Conservation (phyloP, 2,797 vertebrate genomes). For the Megaceryle alcyon region DNA sequence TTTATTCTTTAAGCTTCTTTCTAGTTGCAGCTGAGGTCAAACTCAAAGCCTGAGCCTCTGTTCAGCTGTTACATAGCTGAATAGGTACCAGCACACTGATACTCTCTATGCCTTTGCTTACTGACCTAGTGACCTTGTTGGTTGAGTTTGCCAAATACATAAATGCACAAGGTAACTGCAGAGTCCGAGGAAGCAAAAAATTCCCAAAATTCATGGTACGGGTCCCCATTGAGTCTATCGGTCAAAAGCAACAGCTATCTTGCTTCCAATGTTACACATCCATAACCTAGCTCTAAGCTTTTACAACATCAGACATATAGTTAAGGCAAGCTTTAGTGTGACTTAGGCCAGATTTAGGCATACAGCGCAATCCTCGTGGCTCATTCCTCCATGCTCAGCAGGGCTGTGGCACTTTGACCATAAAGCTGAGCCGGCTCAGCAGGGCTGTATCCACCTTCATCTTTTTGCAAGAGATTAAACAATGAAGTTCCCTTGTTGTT, state of each 20-base stretch:
- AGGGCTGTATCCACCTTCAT: background rate
- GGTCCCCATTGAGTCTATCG: background rate
- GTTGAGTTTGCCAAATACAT: background rate
- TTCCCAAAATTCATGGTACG: background rate
- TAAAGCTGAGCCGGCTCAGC: background rate
- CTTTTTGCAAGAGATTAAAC: background rate
- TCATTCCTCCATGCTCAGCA: background rate
- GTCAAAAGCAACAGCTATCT: background rate
- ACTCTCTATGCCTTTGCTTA: background rate
- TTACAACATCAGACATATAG: background rate
- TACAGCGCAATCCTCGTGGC: background rate
- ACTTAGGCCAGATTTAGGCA: background rate
- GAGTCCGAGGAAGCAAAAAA: background rate
- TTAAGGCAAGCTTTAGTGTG: background rate
- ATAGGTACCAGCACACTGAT: background rate
- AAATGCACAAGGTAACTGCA: background rate
- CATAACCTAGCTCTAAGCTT: background rate
- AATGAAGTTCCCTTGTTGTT: background rate
- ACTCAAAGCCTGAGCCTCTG: background rate
- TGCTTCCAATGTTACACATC: background rate
- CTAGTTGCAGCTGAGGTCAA: background rate
- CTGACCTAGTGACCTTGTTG: background rate
- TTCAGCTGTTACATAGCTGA: background rate
- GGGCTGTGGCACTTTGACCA: background rate
- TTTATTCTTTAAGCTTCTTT: background rate